Percentiles rank a stretch among this genome's conserved stretches.
Conservation (phyloP, 2,113 vertebrate species). For the Puntigrus tetrazona region DNA sequence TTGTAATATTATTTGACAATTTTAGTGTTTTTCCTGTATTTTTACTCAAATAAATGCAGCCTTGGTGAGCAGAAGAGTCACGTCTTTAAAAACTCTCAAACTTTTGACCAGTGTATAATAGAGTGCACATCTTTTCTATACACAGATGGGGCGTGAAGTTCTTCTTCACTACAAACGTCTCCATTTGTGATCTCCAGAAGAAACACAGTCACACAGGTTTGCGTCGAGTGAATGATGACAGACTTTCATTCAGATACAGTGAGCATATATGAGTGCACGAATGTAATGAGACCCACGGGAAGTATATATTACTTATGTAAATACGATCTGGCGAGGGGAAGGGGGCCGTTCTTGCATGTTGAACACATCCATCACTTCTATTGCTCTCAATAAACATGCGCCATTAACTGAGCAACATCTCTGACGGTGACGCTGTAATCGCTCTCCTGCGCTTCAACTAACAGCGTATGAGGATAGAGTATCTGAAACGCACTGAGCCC, state of each 20-base stretch:
- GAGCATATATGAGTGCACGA: not conserved
- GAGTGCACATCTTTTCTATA: not conserved
- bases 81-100: not conserved
- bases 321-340: not conserved
- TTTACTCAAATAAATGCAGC: not conserved
- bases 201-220: not conserved
- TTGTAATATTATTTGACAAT: not conserved
- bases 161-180: not conserved
- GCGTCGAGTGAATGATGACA: not conserved
- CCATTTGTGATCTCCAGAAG: not conserved
- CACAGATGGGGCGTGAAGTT: too few relatives aligned
- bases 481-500: constrained; percentile 54
- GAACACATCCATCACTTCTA: constrained; percentile 71
- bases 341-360: constrained; percentile 36
- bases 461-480: constrained; percentile 3
- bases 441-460: constrained; percentile 25
- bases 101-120: not conserved
- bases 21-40: not conserved
- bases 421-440: constrained; percentile 47
- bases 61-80: not conserved
- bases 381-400: constrained; percentile 61
- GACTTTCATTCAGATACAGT: not conserved
- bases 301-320: constrained; percentile 11
- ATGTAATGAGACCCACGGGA: not conserved
- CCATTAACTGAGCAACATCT: constrained; percentile 55